A percentile compares a stretch with the other conserved stretches of the same genome.
Evolutionary conservation across 2,888 invertebrate species (phyloP).

Genomic region (Philopedon plagiatum): DNA sequence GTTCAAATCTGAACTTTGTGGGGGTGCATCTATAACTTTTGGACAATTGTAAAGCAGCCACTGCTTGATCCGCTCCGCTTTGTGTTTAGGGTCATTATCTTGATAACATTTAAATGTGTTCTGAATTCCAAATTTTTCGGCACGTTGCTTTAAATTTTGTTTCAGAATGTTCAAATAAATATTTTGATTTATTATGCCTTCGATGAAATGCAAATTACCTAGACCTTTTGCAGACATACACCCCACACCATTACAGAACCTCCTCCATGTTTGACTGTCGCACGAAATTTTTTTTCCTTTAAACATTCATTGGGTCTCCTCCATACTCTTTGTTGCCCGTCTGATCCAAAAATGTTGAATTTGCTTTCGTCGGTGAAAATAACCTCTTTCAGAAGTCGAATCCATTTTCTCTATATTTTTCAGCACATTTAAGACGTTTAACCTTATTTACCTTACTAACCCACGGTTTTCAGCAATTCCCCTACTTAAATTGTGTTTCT

Average conservation of each 20-base stretch:
- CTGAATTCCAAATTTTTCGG: not conserved
- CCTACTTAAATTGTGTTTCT: constrained; percentile 1
- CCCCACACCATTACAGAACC: not conserved
- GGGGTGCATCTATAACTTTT: not conserved
- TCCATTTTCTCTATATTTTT: too few relatives aligned
- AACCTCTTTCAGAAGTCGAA: not conserved
- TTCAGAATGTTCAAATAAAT: not conserved
- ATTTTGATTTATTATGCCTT: not conserved
- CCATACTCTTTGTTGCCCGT: not conserved
- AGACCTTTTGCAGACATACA: not conserved
- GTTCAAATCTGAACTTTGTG: not conserved
- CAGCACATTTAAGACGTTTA: not conserved
- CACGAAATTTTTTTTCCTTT: not conserved
- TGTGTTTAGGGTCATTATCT: not conserved
- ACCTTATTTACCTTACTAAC: not conserved
- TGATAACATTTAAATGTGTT: not conserved
- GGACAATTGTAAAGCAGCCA: not conserved
- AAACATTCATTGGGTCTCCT: not conserved
- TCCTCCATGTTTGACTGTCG: not conserved
- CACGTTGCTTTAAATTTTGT: not conserved
- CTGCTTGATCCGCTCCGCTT: not conserved
- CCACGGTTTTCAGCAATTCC: not conserved
- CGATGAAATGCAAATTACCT: not conserved
- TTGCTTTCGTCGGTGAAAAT: not conserved
- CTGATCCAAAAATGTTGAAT: not conserved